These are phyloP conservation scores for Procambarus clarkii DNA, from an alignment of 1,140 invertebrate species.

Conservation along the genomic window DNA sequence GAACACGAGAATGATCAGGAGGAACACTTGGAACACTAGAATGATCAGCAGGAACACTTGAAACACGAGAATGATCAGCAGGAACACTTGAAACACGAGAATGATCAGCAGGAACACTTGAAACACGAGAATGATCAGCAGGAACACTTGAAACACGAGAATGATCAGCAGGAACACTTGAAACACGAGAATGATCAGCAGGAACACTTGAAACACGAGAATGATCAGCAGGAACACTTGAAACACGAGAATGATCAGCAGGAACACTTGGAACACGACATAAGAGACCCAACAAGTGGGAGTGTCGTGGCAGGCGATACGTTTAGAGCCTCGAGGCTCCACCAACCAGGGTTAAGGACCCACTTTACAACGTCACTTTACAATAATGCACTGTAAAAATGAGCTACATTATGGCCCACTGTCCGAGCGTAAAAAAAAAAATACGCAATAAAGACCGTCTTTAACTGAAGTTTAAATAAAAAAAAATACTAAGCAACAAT, in stretches of 20 bases:
- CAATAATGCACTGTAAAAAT: conserved; percentile 6
- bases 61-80: not conserved
- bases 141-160: not conserved
- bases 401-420: conserved; percentile 9
- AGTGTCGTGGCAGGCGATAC: not conserved
- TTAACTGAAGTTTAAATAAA: not conserved
- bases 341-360: not conserved
- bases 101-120: not conserved
- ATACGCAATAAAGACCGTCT: not conserved
- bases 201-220: not conserved
- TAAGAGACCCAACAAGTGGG: not conserved
- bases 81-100: not conserved
- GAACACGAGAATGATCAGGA: not conserved
- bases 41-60: not conserved
- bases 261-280: not conserved
- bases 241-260: not conserved
- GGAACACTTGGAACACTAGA: not conserved
- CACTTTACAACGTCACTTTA: not conserved
- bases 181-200: not conserved
- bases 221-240: not conserved
- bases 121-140: not conserved
- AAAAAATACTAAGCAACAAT: not conserved
- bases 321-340: not conserved
- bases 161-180: not conserved
- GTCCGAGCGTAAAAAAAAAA: not conserved